Conservation (phyloP, 2,113 vertebrate species). For the Xyrauchen texanus region DNA sequence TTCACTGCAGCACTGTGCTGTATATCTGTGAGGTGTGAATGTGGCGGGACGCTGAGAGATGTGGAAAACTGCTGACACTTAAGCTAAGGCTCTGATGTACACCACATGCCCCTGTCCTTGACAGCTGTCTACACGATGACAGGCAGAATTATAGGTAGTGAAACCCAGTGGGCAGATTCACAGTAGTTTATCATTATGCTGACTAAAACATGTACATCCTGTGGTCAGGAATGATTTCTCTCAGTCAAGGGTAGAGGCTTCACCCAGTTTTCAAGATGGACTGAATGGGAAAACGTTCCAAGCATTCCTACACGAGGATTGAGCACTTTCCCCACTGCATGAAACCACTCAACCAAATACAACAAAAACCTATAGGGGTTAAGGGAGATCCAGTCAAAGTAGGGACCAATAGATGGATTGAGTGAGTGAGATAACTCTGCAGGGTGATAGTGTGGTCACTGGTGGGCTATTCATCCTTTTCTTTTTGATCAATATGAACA, state of each 20-base stretch:
- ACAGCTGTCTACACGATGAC: background rate
- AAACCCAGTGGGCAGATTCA: background rate
- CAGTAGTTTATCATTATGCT: too few relatives aligned
- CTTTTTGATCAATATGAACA: background rate
- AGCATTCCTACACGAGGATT: too few relatives aligned
- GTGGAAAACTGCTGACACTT: background rate
- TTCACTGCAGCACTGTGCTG: background rate
- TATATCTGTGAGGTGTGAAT: too few relatives aligned
- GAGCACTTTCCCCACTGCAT: background rate
- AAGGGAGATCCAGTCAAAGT: background rate
- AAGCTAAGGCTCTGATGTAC: constrained; percentile 3
- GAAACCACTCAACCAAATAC: background rate
- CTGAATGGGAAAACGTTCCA: background rate
- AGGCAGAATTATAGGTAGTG: background rate
- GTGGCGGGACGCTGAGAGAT: too few relatives aligned
- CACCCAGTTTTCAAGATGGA: background rate
- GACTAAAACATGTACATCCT: background rate
- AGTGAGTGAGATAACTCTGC: background rate
- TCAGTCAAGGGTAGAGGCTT: background rate
- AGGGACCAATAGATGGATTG: background rate
- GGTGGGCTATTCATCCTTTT: background rate
- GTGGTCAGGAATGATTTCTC: background rate
- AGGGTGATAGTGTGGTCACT: background rate
- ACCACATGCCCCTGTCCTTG: background rate
- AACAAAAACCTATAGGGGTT: background rate